phyloP scores from a whole-genome alignment of 2,797 vertebrate species.

The Microcaecilia unicolor region DNA sequence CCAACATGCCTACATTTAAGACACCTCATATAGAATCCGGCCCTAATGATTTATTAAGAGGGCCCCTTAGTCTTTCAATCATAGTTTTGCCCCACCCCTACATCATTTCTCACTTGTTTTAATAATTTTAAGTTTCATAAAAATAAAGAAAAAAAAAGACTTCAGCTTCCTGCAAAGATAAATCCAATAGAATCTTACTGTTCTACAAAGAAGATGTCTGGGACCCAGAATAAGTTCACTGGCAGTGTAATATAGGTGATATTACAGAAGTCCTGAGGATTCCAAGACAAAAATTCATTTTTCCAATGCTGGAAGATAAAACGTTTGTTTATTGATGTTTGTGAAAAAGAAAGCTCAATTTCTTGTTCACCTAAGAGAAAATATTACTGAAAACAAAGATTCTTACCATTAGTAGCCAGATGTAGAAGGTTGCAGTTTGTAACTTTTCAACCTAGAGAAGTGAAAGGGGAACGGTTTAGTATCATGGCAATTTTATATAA shows the following conservation, averaged over 20 bases:
- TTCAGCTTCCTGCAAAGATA: neutral
- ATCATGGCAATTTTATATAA: no score
- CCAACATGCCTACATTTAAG: no score
- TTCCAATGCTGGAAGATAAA: slow-evolving; percentile 28
- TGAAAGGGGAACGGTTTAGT: neutral
- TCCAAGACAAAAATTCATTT: slow-evolving; percentile 32
- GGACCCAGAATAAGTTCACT: slow-evolving; percentile 16
- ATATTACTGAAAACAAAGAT: neutral
- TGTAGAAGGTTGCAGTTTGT: slow-evolving; percentile 33
- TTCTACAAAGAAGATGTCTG: slow-evolving; percentile 26
- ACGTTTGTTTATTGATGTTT: no score
- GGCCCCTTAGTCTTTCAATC: no score
- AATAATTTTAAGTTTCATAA: no score
- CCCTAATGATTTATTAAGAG: no score
- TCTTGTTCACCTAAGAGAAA: no score
- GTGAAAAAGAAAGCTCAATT: no score
- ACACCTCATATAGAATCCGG: no score
- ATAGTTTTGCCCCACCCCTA: no score
- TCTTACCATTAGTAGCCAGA: slow-evolving; percentile 30
- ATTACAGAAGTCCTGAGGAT: slow-evolving; percentile 38
- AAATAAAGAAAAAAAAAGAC: no score
- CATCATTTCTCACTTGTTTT: no score
- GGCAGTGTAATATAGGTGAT: slow-evolving; percentile 29
- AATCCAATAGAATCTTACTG: slow-evolving; percentile 15
- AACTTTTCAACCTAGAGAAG: slow-evolving; percentile 32